Evolutionary conservation across 1,140 invertebrate genomes (phyloP), one percentile per base, ranked within the genome.

Genomic region (Lutraria rhynchaena): DNA sequence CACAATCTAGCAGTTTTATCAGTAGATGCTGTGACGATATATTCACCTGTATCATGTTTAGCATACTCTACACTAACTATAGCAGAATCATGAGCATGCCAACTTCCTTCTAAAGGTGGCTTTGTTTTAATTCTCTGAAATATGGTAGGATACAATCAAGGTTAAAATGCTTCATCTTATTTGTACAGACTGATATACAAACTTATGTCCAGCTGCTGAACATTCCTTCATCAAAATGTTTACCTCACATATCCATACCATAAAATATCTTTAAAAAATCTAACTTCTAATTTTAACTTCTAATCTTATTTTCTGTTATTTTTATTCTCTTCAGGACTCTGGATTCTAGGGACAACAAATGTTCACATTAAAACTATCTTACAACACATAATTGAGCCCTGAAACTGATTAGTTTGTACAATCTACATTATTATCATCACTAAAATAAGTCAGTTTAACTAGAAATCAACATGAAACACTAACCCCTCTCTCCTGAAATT

Each of bases 1-100:
- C 91, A 92, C 15, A 92, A 84, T 46, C 90, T 82, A 1, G 91
- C 91, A 7, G 90, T 91, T 73, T 89, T 90, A 74, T 92, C 92
- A 13, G 90, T 91, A n/a, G 90, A 92, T 5, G 91, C 91, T 53
- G 86, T 89, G 17, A 92, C 80, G 15, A 92, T 77, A 77, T 89
- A 91, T 7, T 83, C 84, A 15, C 88, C 88, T 7, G 80, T 73
- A 15, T 88, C 85, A 71, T 91, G 87, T 44, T 88, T 76, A 9
- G 90, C 84, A 71, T 85, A 91, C 82, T 92, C 90, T 22, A 91
- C 86, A 85, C 90, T 92, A 19, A 92, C 91, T 53, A 92, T 84
- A 31, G 90, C 86, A 3, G 85, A 85, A 63, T 92, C 90, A 81
- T 92, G 92, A 3, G 87, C 91, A 63, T 74, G 87, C 90, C 90